These are phyloP conservation scores for Phymastichus coffea DNA, from an alignment of 1,140 invertebrate species.

Conservation along the genomic window DNA sequence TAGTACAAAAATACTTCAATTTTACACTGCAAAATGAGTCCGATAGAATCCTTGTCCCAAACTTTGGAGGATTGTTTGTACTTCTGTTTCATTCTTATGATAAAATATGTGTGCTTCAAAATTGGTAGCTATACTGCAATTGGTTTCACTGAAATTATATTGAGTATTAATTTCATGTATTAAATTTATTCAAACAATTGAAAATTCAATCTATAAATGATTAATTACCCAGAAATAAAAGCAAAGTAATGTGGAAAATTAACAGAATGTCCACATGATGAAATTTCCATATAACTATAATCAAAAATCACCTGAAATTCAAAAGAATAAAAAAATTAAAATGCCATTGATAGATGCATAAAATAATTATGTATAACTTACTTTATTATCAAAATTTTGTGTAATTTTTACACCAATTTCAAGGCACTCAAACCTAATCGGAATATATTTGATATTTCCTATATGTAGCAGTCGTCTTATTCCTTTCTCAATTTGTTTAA, in stretches of 20 bases:
- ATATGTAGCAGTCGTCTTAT: conserved; percentile 48
- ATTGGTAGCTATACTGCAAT: conserved; percentile 59
- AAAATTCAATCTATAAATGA: conserved; percentile 21
- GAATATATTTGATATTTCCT: conserved; percentile 40
- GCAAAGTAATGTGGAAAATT: conserved; percentile 62
- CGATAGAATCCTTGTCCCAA: conserved; percentile 53
- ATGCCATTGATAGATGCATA: neutral
- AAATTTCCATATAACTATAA: conserved; percentile 67
- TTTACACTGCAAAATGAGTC: conserved; percentile 52
- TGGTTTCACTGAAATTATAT: conserved; percentile 57
- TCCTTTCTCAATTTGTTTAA: conserved; percentile 60
- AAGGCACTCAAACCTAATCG: conserved; percentile 56
- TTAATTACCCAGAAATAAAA: conserved; percentile 63
- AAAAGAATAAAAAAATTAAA: neutral
- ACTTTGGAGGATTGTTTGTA: conserved; percentile 53
- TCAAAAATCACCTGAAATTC: conserved; percentile 52
- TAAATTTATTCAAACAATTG: conserved; percentile 7
- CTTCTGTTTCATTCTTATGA: conserved; percentile 52
- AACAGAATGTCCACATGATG: conserved; percentile 62
- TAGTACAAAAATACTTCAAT: neutral
- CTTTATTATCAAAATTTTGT: conserved; percentile 43
- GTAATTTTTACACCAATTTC: conserved; percentile 58
- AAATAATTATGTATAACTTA: conserved; percentile 34
- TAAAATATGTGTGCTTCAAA: conserved; percentile 63
- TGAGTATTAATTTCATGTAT: conserved; percentile 25